A percentile compares a stretch with the other conserved stretches of the same genome.
These are phyloP conservation scores for Xenopus petersii DNA, from an alignment of 2,797 vertebrate genomes.

Conservation along the genomic window DNA sequence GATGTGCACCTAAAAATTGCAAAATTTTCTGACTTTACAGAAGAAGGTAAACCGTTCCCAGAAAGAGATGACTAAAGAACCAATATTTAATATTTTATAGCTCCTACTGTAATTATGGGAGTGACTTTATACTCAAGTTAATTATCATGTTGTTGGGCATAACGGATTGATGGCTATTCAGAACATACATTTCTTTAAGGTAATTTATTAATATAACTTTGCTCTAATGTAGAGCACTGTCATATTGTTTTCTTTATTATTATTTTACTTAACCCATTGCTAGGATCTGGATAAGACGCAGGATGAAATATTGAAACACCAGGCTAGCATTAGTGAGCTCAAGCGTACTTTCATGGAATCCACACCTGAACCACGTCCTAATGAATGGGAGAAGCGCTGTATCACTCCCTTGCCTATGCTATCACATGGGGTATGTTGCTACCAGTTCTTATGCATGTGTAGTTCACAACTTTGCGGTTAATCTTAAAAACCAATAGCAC, in stretches of 20 bases:
- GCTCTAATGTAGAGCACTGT: slow-evolving; percentile 64
- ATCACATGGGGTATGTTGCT: slow-evolving; percentile 90
- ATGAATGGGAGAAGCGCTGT: slow-evolving; percentile 97
- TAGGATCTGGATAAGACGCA: slow-evolving; percentile 99
- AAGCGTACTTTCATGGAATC: slow-evolving; percentile 99
- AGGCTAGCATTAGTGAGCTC: slow-evolving; percentile 99
- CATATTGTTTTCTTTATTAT: slow-evolving; percentile 47
- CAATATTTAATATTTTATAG: no score
- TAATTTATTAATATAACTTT: slow-evolving; percentile 44
- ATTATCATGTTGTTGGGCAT: no score
- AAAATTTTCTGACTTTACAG: no score
- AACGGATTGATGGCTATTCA: no score
- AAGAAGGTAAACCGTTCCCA: no score
- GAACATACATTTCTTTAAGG: no score
- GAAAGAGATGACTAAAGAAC: no score
- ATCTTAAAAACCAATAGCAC: no score
- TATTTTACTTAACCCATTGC: slow-evolving; percentile 63
- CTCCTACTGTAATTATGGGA: no score
- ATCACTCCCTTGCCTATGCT: slow-evolving; percentile 85
- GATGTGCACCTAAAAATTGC: no score
- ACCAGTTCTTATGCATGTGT: slow-evolving; percentile 52
- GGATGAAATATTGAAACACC: slow-evolving; percentile 97
- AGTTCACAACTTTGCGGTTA: no score
- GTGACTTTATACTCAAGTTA: no score
- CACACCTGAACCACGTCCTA: slow-evolving; percentile 89